Base-by-base conservation (phyloP, 2,113 vertebrate genomes). In the Peromyscus maniculatus region DNA sequence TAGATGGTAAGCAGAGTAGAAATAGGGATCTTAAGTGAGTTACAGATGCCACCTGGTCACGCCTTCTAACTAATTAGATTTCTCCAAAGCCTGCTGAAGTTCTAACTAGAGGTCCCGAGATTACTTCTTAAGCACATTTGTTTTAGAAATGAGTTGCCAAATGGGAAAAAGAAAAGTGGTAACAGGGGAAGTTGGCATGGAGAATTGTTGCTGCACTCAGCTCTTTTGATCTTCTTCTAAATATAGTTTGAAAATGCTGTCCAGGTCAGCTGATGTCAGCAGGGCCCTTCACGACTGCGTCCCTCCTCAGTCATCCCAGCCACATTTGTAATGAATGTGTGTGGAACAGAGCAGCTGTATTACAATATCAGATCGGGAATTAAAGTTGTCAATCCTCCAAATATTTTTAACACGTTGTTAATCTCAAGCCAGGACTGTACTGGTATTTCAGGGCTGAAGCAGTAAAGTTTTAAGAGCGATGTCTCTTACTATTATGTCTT, bases 211-310 rank as follows among this genome's bases (percentile, higher is more conserved):
- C 71, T 96, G 95, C 89, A 91, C 66, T 97, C 96, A 71, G 74
- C 96, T 98, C 97, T 95, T 94, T 98, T 97, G 97, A 98, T 96
- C 92, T 92, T 95, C 95, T 98, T 97, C 94, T 97, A 98, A 97
- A 97, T 97, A 92, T 97, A 98, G 91, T 72, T 97, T 89, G 86
- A 93, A 43, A 97, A 94, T 75, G 96, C 79, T 91, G 67, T 97
- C 91, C 93, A 89, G 84, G 93, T 97, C 97, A 98, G 96, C 96
- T 96, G 96, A 97, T 92, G 74, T 84, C 91, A 93, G 91, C 91
- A 46, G n/a, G 8, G 77, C 83, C 31, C 1, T 86, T 66, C 5
- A 66, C 80, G 28, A 87, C 43, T 82, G 79, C 90, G 95, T 96
- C 71, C 8, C 96, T 92, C 92, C 89, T 49, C 83, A 92, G 2